These are phyloP conservation scores for Agrotis clavis DNA, from an alignment of 2,888 invertebrate species.

Conservation along the genomic window DNA sequence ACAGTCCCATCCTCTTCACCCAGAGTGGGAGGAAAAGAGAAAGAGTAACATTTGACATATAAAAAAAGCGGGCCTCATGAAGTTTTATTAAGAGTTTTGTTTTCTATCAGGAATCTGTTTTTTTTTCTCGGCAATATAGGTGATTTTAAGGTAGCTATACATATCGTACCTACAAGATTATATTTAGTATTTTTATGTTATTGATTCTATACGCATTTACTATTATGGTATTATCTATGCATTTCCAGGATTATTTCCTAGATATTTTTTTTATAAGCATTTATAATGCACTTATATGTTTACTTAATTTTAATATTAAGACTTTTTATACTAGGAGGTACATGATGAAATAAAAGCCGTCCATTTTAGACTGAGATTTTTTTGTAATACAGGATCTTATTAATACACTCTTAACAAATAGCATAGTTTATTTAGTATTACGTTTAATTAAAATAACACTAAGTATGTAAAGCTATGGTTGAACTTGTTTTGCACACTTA, in stretches of 20 bases:
- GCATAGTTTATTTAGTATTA: constrained; percentile 16
- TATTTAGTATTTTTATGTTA: not conserved
- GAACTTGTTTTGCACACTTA: not conserved
- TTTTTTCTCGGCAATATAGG: not conserved
- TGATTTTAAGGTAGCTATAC: constrained; percentile 1
- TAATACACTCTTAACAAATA: constrained; percentile 13
- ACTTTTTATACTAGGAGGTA: not conserved
- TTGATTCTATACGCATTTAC: constrained; percentile 25
- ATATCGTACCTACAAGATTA: not conserved
- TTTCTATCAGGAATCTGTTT: too few species aligned
- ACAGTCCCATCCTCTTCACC: too few species aligned
- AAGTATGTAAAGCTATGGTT: not conserved
- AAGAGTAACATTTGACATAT: too few species aligned
- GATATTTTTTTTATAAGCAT: constrained; percentile 9
- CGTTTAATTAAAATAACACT: not conserved
- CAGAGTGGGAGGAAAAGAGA: too few species aligned
- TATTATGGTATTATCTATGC: not conserved
- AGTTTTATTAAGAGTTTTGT: too few species aligned
- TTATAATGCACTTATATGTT: constrained; percentile 21
- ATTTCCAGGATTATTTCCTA: constrained; percentile 22
- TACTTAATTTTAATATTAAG: constrained; percentile 24
- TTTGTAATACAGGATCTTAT: constrained; percentile 34
- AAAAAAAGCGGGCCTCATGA: too few species aligned
- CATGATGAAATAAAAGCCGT: constrained; percentile 60
- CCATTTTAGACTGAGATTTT: constrained; percentile 68